These are phyloP conservation scores for Drosophila prosaltans DNA, from an alignment of 1,140 invertebrate genomes.

Conservation along the genomic window DNA sequence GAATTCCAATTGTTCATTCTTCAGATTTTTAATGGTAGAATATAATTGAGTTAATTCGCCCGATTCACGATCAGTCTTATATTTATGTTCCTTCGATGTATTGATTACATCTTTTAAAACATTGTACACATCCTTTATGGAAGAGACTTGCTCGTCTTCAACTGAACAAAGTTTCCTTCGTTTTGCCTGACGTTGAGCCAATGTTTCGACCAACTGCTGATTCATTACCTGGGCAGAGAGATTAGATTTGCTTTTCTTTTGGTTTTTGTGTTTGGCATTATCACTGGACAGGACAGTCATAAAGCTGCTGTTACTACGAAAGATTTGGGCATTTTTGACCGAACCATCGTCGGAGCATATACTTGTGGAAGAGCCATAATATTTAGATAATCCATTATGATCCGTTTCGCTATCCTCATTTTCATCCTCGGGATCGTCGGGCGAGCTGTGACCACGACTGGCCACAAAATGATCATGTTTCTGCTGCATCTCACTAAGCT, in stretches of 20 bases:
- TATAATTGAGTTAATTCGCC: conserved; percentile 50
- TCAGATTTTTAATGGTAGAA: conserved; percentile 60
- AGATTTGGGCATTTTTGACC: conserved; percentile 28
- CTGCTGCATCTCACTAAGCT: conserved; percentile 74
- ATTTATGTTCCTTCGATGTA: conserved; percentile 40
- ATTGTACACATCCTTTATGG: conserved; percentile 57
- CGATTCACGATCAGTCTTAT: conserved; percentile 18
- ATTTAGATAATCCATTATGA: conserved; percentile 2
- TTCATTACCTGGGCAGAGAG: conserved; percentile 27
- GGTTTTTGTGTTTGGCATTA: conserved; percentile 3
- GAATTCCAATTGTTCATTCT: conserved; percentile 65
- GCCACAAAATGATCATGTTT: conserved; percentile 65
- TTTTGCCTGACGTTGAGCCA: conserved; percentile 32
- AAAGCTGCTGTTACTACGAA: conserved; percentile 59
- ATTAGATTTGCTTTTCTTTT: not conserved
- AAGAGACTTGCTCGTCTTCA: conserved; percentile 20
- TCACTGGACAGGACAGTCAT: conserved; percentile 57
- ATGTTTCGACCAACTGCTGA: conserved; percentile 3
- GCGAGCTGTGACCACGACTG: conserved; percentile 12
- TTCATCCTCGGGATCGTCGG: conserved; percentile 24
- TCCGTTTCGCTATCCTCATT: conserved; percentile 31
- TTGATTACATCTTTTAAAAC: conserved; percentile 70
- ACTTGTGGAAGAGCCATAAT: conserved; percentile 41
- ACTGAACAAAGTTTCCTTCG: conserved; percentile 23
- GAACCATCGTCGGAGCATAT: conserved; percentile 39